Percentiles rank a stretch among this genome's conserved stretches.
These are phyloP conservation scores for Diglossa cyanea DNA, from an alignment of 2,797 vertebrate species.

Conservation along the genomic window DNA sequence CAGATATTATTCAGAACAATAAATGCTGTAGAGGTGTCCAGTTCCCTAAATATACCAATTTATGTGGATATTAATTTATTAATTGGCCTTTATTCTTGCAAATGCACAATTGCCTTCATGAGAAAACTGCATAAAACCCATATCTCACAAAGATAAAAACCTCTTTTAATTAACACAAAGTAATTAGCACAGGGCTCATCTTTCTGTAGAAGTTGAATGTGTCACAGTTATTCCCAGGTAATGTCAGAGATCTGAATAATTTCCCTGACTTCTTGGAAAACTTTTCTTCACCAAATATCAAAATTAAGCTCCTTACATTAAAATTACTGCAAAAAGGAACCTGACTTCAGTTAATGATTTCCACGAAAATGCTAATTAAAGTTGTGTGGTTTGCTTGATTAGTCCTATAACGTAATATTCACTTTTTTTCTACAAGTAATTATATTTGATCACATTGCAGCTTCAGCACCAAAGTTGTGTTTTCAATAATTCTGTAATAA, in stretches of 20 bases:
- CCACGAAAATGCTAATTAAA: background rate
- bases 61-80: background rate
- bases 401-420: background rate
- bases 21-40: background rate
- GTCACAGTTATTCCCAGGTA: background rate
- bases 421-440: background rate
- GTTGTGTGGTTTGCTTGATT: background rate
- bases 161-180: background rate
- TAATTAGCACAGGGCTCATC: background rate
- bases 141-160: background rate
- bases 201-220: background rate
- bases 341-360: background rate
- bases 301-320: background rate
- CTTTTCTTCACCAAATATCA: background rate
- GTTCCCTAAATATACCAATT: background rate
- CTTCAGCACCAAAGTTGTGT: background rate
- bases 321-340: background rate
- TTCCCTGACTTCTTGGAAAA: background rate
- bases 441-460: background rate
- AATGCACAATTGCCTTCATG: background rate
- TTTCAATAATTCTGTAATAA: background rate
- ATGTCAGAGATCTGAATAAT: background rate
- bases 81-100: background rate
- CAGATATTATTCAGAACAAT: background rate
- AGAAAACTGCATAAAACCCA: background rate